phyloP scores from a whole-genome alignment of 2,888 invertebrate species.

The Dasysyrphus tricinctus region DNA sequence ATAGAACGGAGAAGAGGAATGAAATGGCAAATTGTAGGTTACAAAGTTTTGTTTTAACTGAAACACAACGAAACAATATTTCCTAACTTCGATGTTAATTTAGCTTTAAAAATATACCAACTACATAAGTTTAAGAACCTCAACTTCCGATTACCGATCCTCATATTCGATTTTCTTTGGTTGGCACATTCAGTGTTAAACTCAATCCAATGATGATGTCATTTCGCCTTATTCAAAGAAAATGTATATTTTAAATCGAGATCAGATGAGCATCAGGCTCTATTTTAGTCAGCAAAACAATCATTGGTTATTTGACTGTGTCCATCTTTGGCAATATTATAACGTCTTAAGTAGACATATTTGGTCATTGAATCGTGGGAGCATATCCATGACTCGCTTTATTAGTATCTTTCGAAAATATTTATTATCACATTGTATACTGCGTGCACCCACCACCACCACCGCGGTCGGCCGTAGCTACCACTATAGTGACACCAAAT shows the following conservation, averaged over 20 bases:
- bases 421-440: constrained; percentile 68
- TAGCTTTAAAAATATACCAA: too few species aligned
- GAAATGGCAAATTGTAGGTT: too few species aligned
- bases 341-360: constrained; percentile 61
- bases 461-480: neutral
- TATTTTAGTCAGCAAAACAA: constrained; percentile 51
- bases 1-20: too few species aligned
- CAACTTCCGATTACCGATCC: too few species aligned
- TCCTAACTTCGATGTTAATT: too few species aligned
- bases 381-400: constrained; percentile 63
- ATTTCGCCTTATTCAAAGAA: constrained; percentile 36
- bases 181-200: too few species aligned
- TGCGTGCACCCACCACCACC: constrained; percentile 41
- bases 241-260: constrained; percentile 43
- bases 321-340: constrained; percentile 65
- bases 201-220: constrained; percentile 61
- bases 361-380: constrained; percentile 73
- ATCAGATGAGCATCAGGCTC: constrained; percentile 59
- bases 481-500: constrained; percentile 55
- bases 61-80: too few species aligned
- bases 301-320: constrained; percentile 60
- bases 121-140: too few species aligned
- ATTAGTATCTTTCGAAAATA: constrained; percentile 59
- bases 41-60: too few species aligned
- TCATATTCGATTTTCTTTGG: too few species aligned